Evolutionary conservation across 2,797 vertebrate species (phyloP), one percentile per base, ranked within the genome.

Genomic region (Lutjanus campechanus): DNA sequence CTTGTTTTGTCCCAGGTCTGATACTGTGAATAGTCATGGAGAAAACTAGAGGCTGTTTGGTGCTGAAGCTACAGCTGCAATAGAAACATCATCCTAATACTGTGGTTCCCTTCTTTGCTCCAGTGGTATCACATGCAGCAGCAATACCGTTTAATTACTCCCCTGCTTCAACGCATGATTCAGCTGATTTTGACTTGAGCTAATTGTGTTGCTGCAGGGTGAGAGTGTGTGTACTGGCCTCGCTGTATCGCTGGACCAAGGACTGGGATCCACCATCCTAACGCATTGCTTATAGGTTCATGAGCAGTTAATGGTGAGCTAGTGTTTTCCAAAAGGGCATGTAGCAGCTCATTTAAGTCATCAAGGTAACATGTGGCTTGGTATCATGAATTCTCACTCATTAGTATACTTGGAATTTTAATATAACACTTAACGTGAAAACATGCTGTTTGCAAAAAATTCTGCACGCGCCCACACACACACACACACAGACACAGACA

Each of bases 271-370:
- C 76, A 73, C 75, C 83, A 66, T 73, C 65, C 66, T 94, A 92
- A 94, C 67, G 49, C 89, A 87, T 91, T 70, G 92, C 93, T 93
- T 92, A 22, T 89, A 92, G 76, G 72, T 77, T 85, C 88, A 89
- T 90, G 68, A 84, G 68, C 73, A 69, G 74, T 67, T 84, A 81
- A 72, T 71, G 62, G 58, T 68, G 66, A 76, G 41, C 59, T 80
- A 58, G 65, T 55, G 43, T 79, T 69, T 49, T 43, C 25, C 61
- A 86, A 64, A 82, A 36, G 53, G 76, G 90, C 94, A 92, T 95
- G 91, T 76, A 82, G 79, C 82, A 61, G 84, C 77, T 84, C 68
- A 81, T 82, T 83, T 51, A 83, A 75, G 53, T 78, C 86, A 75
- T 85, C 71, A 65, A 74, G 73, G 67, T 86, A 91, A 85, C 83